A percentile compares a stretch with the other conserved stretches of the same genome.
Evolutionary conservation across 2,113 vertebrate species (phyloP).

Genomic region (Brachirus orientalis): DNA sequence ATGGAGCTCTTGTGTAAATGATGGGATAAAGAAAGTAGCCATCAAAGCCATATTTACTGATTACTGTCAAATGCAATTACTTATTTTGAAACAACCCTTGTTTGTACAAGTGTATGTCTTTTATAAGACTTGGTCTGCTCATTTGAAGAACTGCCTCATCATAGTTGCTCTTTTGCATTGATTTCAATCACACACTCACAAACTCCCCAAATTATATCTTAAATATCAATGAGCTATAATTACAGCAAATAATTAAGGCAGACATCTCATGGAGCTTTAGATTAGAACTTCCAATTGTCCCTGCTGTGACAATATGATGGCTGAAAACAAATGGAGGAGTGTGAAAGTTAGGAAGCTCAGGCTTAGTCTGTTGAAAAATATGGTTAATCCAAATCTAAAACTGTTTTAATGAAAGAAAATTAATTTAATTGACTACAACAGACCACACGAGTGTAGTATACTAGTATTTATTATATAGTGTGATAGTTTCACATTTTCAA

Average conservation of each 20-base stretch:
- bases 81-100: constrained; percentile 33
- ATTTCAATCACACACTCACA: constrained; percentile 26
- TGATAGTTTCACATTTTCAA: no score
- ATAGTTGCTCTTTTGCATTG: constrained; percentile 10
- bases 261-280: constrained; percentile 58
- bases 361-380: no score
- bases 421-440: no score
- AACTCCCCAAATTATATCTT: constrained; percentile 24
- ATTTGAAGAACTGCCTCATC: constrained; percentile 14
- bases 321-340: constrained; percentile 51
- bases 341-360: constrained; percentile 18
- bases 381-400: no score
- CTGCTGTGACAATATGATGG: constrained; percentile 54
- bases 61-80: constrained; percentile 39
- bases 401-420: no score
- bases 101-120: constrained; percentile 13
- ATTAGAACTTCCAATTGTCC: constrained; percentile 49
- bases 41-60: constrained; percentile 39
- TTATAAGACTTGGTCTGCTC: constrained; percentile 20
- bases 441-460: no score
- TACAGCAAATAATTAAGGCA: constrained; percentile 46
- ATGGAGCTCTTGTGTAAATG: constrained; percentile 43
- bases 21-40: constrained; percentile 41
- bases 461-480: no score
- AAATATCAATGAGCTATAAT: constrained; percentile 53